Conservation (phyloP, 2,797 vertebrate species). For the Hydrolagus colliei region DNA sequence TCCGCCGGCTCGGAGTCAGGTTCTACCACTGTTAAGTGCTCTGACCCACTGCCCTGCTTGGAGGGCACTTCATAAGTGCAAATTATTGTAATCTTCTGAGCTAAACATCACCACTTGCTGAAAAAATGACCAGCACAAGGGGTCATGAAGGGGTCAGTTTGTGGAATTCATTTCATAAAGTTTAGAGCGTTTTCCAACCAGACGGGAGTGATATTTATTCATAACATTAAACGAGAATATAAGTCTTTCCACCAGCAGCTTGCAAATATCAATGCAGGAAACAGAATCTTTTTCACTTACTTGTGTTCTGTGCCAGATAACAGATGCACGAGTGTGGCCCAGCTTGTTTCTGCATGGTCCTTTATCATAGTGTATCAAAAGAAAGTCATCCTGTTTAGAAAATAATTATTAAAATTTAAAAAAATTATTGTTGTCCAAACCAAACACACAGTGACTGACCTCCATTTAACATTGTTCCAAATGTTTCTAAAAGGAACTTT, state of each 20-base stretch:
- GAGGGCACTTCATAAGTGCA: neutral
- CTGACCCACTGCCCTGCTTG: too few species aligned
- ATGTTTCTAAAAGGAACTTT: neutral
- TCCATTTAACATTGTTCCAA: neutral
- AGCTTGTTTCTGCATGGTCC: constrained; percentile 96
- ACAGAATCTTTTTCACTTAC: constrained; percentile 52
- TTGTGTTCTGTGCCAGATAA: constrained; percentile 99
- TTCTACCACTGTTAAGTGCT: too few species aligned
- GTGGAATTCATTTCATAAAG: neutral
- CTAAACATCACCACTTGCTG: neutral
- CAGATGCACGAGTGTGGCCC: constrained; percentile 94
- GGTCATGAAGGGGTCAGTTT: neutral
- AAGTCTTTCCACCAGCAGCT: neutral
- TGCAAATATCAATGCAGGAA: neutral
- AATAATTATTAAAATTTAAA: neutral
- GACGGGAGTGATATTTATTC: neutral
- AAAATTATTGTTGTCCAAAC: neutral
- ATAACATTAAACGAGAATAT: neutral
- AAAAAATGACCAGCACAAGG: neutral
- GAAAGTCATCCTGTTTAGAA: constrained; percentile 82
- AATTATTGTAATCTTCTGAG: neutral
- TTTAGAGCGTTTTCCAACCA: neutral
- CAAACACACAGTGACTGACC: neutral
- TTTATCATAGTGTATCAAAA: constrained; percentile 97
- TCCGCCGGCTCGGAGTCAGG: too few species aligned